Conservation (phyloP, 2,888 invertebrate genomes). For the Geotrupes spiniger region DNA sequence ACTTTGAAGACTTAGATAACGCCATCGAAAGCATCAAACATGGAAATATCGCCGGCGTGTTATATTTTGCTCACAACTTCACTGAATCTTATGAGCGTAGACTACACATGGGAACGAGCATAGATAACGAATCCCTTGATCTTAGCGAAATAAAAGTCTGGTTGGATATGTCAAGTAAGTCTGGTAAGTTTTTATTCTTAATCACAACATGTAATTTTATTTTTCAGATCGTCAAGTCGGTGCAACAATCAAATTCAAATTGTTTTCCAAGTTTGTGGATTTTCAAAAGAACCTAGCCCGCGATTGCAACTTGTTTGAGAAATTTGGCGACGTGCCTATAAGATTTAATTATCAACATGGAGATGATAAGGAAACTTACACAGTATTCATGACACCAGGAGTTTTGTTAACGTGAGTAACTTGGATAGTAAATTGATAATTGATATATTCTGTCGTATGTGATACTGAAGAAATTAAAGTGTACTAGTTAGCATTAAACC, state of each 20-base stretch:
- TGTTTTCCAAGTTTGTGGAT: constrained; percentile 66
- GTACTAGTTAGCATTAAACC: too few species aligned
- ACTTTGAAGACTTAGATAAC: constrained; percentile 54
- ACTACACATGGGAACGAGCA: constrained; percentile 58
- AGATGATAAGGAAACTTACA: constrained; percentile 63
- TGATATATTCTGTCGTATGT: not conserved
- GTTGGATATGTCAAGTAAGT: constrained; percentile 73
- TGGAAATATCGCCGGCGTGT: constrained; percentile 61
- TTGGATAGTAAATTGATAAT: too few species aligned
- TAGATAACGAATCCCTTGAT: constrained; percentile 54
- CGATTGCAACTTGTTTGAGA: constrained; percentile 62
- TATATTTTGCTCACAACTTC: constrained; percentile 72
- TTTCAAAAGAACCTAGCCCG: constrained; percentile 63
- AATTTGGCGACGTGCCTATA: constrained; percentile 61
- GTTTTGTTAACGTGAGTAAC: constrained; percentile 73
- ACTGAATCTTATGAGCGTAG: constrained; percentile 61
- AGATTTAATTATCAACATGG: constrained; percentile 73
- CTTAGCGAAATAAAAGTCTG: constrained; percentile 66
- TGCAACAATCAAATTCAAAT: constrained; percentile 65
- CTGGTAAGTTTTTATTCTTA: not conserved
- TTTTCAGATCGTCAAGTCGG: constrained; percentile 80
- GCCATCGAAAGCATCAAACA: constrained; percentile 56
- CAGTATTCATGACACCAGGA: constrained; percentile 81
- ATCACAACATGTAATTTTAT: not conserved
- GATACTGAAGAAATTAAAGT: not conserved